Conservation (phyloP, 2,113 vertebrate genomes). For the Megaceryle maxima region DNA sequence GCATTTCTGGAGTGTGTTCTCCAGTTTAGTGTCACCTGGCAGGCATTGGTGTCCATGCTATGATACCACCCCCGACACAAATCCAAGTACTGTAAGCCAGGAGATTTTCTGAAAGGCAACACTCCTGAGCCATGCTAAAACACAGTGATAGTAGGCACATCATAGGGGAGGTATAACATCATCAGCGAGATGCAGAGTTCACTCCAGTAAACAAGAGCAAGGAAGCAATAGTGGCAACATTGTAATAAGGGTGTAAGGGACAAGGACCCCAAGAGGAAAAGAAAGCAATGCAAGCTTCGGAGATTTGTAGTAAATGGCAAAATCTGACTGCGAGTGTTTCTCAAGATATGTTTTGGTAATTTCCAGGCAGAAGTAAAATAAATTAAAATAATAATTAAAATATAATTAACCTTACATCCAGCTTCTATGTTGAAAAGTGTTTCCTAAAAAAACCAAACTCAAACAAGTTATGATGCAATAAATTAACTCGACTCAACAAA, state of each 20-base stretch:
- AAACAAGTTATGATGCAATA: not conserved
- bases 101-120: not conserved
- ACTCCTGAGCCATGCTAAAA: not conserved
- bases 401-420: not conserved
- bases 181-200: not conserved
- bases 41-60: rapidly evolving
- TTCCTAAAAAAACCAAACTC: not conserved
- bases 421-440: not conserved
- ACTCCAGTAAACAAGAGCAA: not conserved
- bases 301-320: not conserved
- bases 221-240: not conserved
- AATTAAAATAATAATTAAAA: not conserved
- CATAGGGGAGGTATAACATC: not conserved
- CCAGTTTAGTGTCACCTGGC: not conserved
- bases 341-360: not conserved
- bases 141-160: rapidly evolving
- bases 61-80: rapidly evolving
- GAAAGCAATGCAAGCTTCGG: not conserved
- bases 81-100: not conserved
- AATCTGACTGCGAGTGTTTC: not conserved
- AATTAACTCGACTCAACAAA: not conserved
- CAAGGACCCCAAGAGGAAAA: not conserved
- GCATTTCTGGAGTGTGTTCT: rapidly evolving
- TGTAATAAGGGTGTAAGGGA: not conserved
- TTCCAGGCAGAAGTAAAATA: not conserved